A percentile compares a stretch with the other conserved stretches of the same genome.
phyloP scores from a whole-genome alignment of 2,888 invertebrate genomes.

The Spilarctia lutea region DNA sequence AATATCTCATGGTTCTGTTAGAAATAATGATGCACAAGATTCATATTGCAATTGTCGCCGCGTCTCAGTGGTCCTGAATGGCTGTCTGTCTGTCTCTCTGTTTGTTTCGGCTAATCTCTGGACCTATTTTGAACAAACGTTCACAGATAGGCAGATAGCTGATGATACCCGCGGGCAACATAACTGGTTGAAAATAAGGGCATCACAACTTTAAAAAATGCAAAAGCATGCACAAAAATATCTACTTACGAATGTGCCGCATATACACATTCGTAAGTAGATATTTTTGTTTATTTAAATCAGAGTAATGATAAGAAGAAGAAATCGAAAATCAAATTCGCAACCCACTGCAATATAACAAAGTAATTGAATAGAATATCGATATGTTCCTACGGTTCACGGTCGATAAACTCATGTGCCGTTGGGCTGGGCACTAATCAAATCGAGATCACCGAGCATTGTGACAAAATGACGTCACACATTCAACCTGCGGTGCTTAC shows the following conservation, averaged over 20 bases:
- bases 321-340: background rate
- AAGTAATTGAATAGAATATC: background rate
- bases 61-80: background rate
- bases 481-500: slow-evolving; percentile 20
- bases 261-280: too few relatives aligned
- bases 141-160: too few relatives aligned
- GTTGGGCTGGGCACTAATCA: slow-evolving; percentile 33
- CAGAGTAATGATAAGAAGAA: background rate
- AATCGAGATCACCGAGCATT: slow-evolving; percentile 37
- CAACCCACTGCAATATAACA: background rate
- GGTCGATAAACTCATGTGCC: slow-evolving; percentile 42
- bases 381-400: slow-evolving; percentile 27
- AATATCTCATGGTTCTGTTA: slow-evolving; percentile 20
- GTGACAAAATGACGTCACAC: slow-evolving; percentile 32
- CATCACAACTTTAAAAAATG: too few relatives aligned
- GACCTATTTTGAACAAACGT: too few relatives aligned
- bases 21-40: slow-evolving; percentile 18
- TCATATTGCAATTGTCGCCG: slow-evolving; percentile 9
- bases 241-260: background rate
- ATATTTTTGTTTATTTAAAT: too few relatives aligned
- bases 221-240: too few relatives aligned
- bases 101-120: too few relatives aligned
- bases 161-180: too few relatives aligned
- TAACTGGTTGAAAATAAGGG: too few relatives aligned
- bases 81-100: too few relatives aligned